These are phyloP conservation scores for Megaptera novaeangliae DNA, from an alignment of 2,113 vertebrate genomes.

Conservation along the genomic window DNA sequence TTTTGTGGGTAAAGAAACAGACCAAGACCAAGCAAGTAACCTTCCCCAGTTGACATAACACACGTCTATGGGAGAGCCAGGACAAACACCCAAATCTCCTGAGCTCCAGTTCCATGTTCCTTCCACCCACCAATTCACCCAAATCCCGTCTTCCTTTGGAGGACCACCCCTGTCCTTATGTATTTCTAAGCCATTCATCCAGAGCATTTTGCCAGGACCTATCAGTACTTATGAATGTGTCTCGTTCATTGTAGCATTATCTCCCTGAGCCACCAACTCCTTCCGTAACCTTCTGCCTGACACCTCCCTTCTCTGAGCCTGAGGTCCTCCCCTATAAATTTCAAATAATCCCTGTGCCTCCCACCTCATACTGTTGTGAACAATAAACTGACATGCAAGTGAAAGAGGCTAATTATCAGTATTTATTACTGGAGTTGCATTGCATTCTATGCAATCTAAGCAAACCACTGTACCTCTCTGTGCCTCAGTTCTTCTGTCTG, in stretches of 20 bases:
- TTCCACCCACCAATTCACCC: background rate
- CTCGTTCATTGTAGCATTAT: background rate
- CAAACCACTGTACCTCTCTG: background rate
- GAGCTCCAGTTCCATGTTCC: background rate
- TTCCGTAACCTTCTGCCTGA: background rate
- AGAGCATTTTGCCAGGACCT: background rate
- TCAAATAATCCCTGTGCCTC: background rate
- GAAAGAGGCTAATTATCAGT: background rate
- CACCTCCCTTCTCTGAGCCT: background rate
- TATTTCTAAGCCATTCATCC: background rate
- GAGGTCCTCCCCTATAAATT: background rate
- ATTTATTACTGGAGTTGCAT: background rate
- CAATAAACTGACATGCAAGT: background rate
- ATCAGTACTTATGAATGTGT: background rate
- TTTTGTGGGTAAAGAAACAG: background rate
- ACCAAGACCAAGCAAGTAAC: background rate
- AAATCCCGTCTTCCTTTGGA: background rate
- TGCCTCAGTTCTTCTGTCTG: background rate
- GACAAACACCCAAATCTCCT: background rate
- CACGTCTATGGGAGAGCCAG: background rate
- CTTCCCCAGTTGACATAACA: background rate
- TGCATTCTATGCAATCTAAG: background rate
- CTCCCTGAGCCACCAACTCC: background rate
- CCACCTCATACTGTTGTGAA: background rate
- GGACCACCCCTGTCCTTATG: fast-evolving